Base-by-base conservation (phyloP, 1,140 invertebrate genomes). In the Triops longicaudatus region DNA sequence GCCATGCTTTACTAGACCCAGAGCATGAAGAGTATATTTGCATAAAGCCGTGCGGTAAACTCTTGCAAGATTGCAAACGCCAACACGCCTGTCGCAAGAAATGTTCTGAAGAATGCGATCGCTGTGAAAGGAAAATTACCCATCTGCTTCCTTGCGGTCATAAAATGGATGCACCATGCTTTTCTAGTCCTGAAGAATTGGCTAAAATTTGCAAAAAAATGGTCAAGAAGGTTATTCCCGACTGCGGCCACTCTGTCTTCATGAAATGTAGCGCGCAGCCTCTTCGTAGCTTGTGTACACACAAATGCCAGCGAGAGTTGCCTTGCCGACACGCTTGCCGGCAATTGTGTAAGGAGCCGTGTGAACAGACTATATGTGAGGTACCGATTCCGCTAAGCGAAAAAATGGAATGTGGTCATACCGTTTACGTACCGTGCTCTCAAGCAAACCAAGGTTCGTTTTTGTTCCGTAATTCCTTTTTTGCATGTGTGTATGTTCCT, bases 1-100 rank as follows among this genome's bases (percentile, higher is more conserved):
- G 80, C 73, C 80, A 81, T 43, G 12, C 73, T 14, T 37, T 73
- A 4, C 71, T 77, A 7, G 80, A 81, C 77, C 76, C 76, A 12
- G 42, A 77, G 12, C 80, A 81, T 63, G 9, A 71, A 26, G 74
- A 42, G 22, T 79, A 78, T 27, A 12, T 73, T 12, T 81, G 79
- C 31, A 26, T 43, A 11, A 77, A 78, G 31, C 27, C 7, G 22
- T 78, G 77, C 44, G 31, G 50, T 11, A 78, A 76, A 72, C 14
- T 76, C 9, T 10, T 63, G n/a, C 41, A 63, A 10, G 44, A 41
- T 26, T 72, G 73, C 43, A 73, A 74, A n/a, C 1, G 3, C n/a
- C 28, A 74, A 11, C 77, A 78, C 73, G 26, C 73, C 9, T 78
- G 77, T 37, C 73, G 63, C n/a, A 78, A 78, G 22, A 72, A 28